phyloP scores from a whole-genome alignment of 1,140 invertebrate species.

The Lucilia cuprina region DNA sequence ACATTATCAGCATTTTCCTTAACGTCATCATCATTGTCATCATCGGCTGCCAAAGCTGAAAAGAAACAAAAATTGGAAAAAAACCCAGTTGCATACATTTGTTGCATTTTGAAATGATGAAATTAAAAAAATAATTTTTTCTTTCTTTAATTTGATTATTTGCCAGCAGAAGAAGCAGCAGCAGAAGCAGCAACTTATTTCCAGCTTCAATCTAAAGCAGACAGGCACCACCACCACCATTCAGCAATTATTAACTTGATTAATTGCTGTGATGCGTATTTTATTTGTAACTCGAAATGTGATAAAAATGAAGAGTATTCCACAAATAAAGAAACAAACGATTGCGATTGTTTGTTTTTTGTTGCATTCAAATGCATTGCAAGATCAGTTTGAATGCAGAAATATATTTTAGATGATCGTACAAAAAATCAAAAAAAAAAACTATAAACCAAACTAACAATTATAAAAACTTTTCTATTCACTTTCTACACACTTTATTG shows the following conservation, averaged over 20 bases:
- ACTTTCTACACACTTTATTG: background rate
- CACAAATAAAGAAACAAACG: background rate
- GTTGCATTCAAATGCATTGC: background rate
- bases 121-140: too few species aligned
- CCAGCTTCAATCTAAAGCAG: background rate
- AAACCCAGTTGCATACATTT: constrained; percentile 6
- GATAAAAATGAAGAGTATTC: background rate
- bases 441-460: constrained; percentile 8
- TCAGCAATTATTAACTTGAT: background rate
- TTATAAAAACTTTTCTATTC: background rate
- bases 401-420: background rate
- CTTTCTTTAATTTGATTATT: background rate
- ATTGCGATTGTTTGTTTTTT: background rate
- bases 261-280: constrained; percentile 2
- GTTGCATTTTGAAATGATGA: background rate
- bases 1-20: background rate
- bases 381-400: too few species aligned
- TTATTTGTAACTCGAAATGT: background rate
- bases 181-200: background rate
- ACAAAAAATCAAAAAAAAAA: background rate
- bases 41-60: background rate
- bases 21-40: too few species aligned
- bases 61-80: background rate
- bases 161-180: too few species aligned
- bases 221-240: background rate